Conservation (phyloP, 1,140 invertebrate species). For the Trichogramma pretiosum region DNA sequence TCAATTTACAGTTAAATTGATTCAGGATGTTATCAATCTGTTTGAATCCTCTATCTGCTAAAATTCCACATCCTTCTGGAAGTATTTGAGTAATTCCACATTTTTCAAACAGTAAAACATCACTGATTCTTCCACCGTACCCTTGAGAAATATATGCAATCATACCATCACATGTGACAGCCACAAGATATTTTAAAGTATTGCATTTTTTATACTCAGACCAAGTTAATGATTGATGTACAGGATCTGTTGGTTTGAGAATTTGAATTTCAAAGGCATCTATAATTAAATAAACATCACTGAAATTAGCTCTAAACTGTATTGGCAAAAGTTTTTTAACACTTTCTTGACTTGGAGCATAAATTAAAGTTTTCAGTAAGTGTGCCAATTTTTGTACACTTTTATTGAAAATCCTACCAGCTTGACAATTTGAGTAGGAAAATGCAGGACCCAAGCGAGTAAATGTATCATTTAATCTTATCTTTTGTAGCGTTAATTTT, state of each 20-base stretch:
- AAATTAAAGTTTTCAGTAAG: not conserved
- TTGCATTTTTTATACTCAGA: slow-evolving; percentile 41
- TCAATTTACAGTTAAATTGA: slow-evolving; percentile 13
- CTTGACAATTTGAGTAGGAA: not conserved
- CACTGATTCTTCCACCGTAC: slow-evolving; percentile 36
- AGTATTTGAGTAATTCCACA: slow-evolving; percentile 30
- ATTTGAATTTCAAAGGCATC: slow-evolving; percentile 37
- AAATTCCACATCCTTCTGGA: slow-evolving; percentile 18
- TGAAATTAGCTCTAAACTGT: slow-evolving; percentile 24
- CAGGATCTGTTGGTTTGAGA: slow-evolving; percentile 31
- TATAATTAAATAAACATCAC: slow-evolving; percentile 26
- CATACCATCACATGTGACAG: slow-evolving; percentile 38
- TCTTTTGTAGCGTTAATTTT: not conserved
- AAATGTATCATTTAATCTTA: not conserved
- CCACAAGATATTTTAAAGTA: slow-evolving; percentile 42
- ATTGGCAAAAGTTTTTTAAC: slow-evolving; percentile 9
- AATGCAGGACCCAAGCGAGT: not conserved
- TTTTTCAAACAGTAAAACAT: slow-evolving; percentile 32
- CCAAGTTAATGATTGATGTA: slow-evolving; percentile 37
- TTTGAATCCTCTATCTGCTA: slow-evolving; percentile 36
- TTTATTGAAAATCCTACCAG: not conserved
- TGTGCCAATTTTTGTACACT: not conserved
- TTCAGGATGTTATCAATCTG: slow-evolving; percentile 25
- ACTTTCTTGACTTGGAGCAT: too few species aligned
- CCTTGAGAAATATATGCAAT: slow-evolving; percentile 38